These are phyloP conservation scores for Tinea pellionella DNA, from an alignment of 2,888 invertebrate genomes.

Conservation along the genomic window DNA sequence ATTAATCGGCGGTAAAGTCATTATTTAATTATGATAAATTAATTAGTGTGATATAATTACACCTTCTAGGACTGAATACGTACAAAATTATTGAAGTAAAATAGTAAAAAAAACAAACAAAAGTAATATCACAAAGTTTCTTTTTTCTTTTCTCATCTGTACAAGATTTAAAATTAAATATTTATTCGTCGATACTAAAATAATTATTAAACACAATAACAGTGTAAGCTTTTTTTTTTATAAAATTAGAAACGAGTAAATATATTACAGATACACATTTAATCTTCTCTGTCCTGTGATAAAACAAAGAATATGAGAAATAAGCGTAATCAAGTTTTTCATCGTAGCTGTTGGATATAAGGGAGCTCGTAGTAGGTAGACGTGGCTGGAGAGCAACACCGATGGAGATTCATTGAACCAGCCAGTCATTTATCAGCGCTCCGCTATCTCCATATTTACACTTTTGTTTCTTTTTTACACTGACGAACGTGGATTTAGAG, in stretches of 20 bases:
- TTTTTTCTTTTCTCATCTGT: no score
- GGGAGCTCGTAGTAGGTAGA: not conserved
- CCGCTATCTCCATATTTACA: slow-evolving; percentile 28
- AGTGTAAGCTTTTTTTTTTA: no score
- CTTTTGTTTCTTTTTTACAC: slow-evolving; percentile 25
- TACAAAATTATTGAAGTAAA: no score
- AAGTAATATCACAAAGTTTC: no score
- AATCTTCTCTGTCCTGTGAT: not conserved
- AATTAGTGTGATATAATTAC: no score
- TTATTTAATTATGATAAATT: no score
- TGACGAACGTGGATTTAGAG: not conserved
- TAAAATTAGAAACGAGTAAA: not conserved
- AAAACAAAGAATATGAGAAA: slow-evolving; percentile 4
- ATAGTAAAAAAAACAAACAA: no score
- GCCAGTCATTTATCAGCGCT: slow-evolving; percentile 56
- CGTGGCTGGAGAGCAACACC: slow-evolving; percentile 37
- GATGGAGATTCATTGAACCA: slow-evolving; percentile 60
- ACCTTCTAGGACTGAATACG: no score
- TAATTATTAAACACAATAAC: no score
- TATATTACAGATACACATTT: not conserved
- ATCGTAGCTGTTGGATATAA: not conserved
- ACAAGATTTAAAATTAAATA: no score
- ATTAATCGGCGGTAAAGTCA: no score
- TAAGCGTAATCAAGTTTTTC: slow-evolving; percentile 2
- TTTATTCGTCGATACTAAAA: no score